phyloP scores from a whole-genome alignment of 2,113 vertebrate species.

The Chunga burmeisteri region DNA sequence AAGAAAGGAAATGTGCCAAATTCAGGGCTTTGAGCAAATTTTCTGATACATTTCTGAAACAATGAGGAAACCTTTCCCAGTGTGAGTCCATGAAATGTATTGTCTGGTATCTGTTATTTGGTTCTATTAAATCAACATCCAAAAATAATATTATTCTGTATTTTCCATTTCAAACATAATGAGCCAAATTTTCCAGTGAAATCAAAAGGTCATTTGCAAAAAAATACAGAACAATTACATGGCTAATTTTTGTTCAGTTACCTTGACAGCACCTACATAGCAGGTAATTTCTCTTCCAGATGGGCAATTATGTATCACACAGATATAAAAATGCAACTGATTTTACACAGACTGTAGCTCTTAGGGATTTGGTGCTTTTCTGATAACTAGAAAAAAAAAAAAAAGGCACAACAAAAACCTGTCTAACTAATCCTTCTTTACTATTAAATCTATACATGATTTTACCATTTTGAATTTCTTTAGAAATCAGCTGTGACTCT shows the following conservation, averaged over 20 bases:
- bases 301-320: not conserved
- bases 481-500: not conserved
- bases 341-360: not conserved
- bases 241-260: not conserved
- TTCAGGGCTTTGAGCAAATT: not conserved
- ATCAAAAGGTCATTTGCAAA: not conserved
- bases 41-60: not conserved
- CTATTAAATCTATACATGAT: not conserved
- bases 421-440: not conserved
- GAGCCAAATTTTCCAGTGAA: not conserved
- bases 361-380: not conserved
- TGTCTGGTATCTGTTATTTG: not conserved
- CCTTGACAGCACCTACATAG: not conserved
- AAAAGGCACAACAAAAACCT: not conserved
- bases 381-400: not conserved
- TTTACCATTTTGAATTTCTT: not conserved
- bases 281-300: not conserved
- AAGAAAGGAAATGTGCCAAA: constrained; percentile 5
- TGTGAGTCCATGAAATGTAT: not conserved
- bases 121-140: not conserved
- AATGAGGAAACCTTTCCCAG: not conserved
- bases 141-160: not conserved
- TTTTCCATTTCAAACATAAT: not conserved
- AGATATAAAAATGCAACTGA: not conserved
- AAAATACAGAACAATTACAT: not conserved